A percentile compares a stretch with the other conserved stretches of the same genome.
Evolutionary conservation across 2,113 vertebrate genomes (phyloP).

Genomic region (Semicossyphus pulcher): DNA sequence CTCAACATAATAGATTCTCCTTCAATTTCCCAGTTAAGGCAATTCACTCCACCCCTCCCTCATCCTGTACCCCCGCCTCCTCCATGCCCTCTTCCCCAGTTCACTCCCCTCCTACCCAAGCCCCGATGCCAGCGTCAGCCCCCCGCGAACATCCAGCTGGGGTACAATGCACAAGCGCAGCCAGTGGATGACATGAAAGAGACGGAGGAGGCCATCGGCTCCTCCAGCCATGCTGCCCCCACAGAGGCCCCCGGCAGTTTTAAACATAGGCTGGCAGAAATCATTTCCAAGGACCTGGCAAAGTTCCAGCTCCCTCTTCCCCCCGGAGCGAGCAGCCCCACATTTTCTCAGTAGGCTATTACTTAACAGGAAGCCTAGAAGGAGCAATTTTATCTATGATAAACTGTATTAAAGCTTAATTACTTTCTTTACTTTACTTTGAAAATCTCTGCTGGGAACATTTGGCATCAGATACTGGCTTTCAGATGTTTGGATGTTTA

Average conservation of each 20-base stretch:
- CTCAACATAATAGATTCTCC: background rate
- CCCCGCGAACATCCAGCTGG: constrained; percentile 15
- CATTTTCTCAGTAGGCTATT: constrained; percentile 53
- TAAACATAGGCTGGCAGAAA: constrained; percentile 80
- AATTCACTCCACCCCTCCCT: background rate
- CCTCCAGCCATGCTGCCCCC: constrained; percentile 17
- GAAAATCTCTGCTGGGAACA: constrained; percentile 18
- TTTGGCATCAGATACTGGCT: constrained; percentile 15
- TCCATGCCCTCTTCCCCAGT: background rate
- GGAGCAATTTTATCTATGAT: constrained; percentile 50
- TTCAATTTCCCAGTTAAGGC: background rate
- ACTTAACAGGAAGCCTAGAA: constrained; percentile 45
- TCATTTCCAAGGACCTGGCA: constrained; percentile 78
- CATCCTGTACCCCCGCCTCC: background rate
- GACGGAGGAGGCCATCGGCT: constrained; percentile 46
- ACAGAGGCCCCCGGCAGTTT: constrained; percentile 70
- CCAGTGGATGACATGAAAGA: constrained; percentile 23
- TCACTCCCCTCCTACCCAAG: background rate
- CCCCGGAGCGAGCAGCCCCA: constrained; percentile 33
- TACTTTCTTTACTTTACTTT: constrained; percentile 45
- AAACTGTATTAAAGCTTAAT: constrained; percentile 48
- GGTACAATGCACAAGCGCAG: constrained; percentile 29
- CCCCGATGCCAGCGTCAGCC: constrained; percentile 20
- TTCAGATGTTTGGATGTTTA: constrained; percentile 30
- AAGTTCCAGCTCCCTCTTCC: constrained; percentile 61